Evolutionary conservation across 2,888 invertebrate genomes (phyloP).

Genomic region (Hyles lineata): DNA sequence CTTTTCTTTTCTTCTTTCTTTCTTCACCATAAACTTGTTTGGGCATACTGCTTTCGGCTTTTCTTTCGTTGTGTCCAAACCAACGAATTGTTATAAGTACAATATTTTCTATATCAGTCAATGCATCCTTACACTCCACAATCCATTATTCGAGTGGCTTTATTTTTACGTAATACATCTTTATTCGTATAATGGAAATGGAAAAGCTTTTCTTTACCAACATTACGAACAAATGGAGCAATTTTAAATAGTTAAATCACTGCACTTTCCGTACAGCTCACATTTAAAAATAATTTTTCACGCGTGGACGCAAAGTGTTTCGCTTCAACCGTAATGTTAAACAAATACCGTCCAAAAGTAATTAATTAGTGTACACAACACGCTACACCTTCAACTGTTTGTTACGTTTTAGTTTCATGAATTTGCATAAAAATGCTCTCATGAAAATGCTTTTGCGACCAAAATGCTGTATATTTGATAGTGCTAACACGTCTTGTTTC

Average conservation of each 20-base stretch:
- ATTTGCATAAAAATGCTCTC: background rate
- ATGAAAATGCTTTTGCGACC: background rate
- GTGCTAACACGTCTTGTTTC: too few relatives aligned
- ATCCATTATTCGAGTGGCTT: too few relatives aligned
- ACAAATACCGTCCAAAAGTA: constrained; percentile 1
- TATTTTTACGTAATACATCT: too few relatives aligned
- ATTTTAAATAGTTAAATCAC: background rate
- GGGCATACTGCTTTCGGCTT: too few relatives aligned
- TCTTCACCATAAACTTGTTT: too few relatives aligned
- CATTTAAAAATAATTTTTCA: constrained; percentile 1
- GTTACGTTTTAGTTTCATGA: background rate
- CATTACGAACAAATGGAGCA: background rate
- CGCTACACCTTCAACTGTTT: background rate
- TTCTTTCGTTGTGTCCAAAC: too few relatives aligned
- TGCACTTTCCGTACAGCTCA: background rate
- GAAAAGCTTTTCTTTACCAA: too few relatives aligned
- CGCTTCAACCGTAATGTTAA: background rate
- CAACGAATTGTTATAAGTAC: too few relatives aligned
- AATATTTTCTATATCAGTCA: too few relatives aligned
- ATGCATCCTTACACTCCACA: too few relatives aligned
- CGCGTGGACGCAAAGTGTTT: background rate
- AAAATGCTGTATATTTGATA: background rate
- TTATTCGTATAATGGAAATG: too few relatives aligned
- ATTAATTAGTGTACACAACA: constrained; percentile 6
- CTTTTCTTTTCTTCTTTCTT: too few relatives aligned